Percentiles rank a stretch among this genome's conserved stretches.
These are phyloP conservation scores for Endotricha flammealis DNA, from an alignment of 2,888 invertebrate genomes.

Conservation along the genomic window DNA sequence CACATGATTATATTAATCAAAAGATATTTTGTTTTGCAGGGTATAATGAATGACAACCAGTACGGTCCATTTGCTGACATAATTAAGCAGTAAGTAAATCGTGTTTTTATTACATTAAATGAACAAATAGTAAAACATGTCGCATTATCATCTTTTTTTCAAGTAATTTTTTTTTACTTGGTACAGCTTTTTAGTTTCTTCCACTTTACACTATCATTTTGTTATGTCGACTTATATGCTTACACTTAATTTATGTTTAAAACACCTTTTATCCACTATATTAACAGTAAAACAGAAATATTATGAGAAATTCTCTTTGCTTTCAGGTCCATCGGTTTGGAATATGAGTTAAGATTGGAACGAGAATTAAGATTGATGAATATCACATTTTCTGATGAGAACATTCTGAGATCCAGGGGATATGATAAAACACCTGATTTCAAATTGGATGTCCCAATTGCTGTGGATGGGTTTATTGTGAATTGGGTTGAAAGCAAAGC, in stretches of 20 bases:
- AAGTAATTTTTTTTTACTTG: constrained; percentile 1
- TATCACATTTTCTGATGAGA: constrained; percentile 82
- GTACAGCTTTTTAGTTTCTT: too few species aligned
- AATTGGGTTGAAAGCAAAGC: constrained; percentile 99
- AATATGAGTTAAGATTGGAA: constrained; percentile 89
- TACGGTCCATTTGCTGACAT: constrained; percentile 90
- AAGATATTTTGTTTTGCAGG: too few species aligned
- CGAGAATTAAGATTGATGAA: constrained; percentile 74
- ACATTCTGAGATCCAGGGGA: constrained; percentile 86
- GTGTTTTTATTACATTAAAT: too few species aligned
- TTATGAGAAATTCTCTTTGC: too few species aligned
- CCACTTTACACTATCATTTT: too few species aligned
- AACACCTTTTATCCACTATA: too few species aligned
- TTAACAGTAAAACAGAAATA: too few species aligned
- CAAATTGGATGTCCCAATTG: constrained; percentile 92
- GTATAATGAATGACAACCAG: constrained; percentile 87
- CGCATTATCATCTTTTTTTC: neutral
- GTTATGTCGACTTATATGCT: too few species aligned
- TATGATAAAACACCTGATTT: constrained; percentile 98
- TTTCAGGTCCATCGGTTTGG: constrained; percentile 86
- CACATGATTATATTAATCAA: too few species aligned
- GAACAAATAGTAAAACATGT: constrained; percentile 8
- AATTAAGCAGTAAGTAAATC: constrained; percentile 84
- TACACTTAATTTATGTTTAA: too few species aligned
- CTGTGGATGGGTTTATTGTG: constrained; percentile 89